A percentile compares a stretch with the other conserved stretches of the same genome.
phyloP scores from a whole-genome alignment of 2,797 vertebrate genomes.

The Lacerta bilineata region DNA sequence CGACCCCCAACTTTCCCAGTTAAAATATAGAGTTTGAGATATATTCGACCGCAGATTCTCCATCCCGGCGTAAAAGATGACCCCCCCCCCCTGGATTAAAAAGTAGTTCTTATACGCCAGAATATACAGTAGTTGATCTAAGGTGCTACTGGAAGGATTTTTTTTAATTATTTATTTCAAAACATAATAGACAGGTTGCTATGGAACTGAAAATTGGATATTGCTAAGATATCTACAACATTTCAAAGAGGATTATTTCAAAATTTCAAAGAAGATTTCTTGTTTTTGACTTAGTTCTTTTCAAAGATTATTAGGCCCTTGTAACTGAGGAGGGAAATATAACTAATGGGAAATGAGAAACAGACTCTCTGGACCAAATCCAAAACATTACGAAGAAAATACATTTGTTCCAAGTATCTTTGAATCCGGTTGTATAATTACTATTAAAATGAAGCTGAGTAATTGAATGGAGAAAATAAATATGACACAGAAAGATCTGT shows the following conservation, averaged over 20 bases:
- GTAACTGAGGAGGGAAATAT: neutral
- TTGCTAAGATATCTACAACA: neutral
- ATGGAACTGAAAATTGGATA: neutral
- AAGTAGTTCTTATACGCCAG: too few species aligned
- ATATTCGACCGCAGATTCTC: too few species aligned
- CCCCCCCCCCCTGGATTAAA: too few species aligned
- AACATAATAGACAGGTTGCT: neutral
- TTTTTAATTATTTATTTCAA: too few species aligned
- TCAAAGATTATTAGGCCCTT: slow-evolving; percentile 23
- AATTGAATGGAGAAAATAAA: accelerated
- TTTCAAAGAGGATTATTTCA: slow-evolving; percentile 9
- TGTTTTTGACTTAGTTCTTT: neutral
- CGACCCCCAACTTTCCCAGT: too few species aligned
- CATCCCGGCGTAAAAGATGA: too few species aligned
- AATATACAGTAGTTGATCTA: too few species aligned
- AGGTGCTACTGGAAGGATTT: too few species aligned
- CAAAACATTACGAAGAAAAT: slow-evolving; percentile 21
- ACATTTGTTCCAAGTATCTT: slow-evolving; percentile 27
- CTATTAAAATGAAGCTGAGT: neutral
- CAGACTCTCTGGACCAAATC: slow-evolving; percentile 22
- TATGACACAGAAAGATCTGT: neutral
- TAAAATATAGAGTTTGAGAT: too few species aligned
- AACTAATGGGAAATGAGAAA: slow-evolving; percentile 14
- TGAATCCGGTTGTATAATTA: slow-evolving; percentile 22
- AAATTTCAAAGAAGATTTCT: neutral